A percentile compares a stretch with the other conserved stretches of the same genome.
phyloP scores from a whole-genome alignment of 2,888 invertebrate species.

The Sympetrum striolatum region DNA sequence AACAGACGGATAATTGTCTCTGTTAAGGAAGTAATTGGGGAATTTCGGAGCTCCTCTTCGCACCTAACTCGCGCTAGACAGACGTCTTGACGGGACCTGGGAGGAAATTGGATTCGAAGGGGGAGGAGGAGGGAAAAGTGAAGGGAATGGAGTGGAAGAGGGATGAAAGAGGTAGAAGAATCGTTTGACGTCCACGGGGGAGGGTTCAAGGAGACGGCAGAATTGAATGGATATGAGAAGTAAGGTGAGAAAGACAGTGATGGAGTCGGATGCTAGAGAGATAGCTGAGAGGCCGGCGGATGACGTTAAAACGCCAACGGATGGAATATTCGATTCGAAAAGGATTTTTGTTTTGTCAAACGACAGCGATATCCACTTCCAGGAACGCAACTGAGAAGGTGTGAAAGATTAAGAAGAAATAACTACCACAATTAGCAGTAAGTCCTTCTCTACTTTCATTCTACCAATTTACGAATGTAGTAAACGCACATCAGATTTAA shows the following conservation, averaged over 20 bases:
- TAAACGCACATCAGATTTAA: no score
- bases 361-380: no score
- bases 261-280: neutral
- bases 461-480: no score
- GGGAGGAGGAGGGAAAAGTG: neutral
- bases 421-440: no score
- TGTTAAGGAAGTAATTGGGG: neutral
- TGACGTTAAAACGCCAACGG: no score
- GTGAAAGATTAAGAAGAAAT: no score
- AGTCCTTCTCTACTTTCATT: no score
- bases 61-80: neutral
- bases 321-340: no score
- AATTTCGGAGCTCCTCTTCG: neutral
- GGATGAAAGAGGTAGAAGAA: neutral
- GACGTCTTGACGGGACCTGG: neutral
- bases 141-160: neutral
- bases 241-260: neutral
- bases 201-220: neutral
- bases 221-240: neutral
- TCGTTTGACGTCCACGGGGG: neutral
- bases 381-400: no score
- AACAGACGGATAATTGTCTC: neutral
- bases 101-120: neutral
- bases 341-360: no score
- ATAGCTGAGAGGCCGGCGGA: no score